Conservation (phyloP, 35 echinoderm and acorn worm species). For the Heliocidaris tuberculata region DNA sequence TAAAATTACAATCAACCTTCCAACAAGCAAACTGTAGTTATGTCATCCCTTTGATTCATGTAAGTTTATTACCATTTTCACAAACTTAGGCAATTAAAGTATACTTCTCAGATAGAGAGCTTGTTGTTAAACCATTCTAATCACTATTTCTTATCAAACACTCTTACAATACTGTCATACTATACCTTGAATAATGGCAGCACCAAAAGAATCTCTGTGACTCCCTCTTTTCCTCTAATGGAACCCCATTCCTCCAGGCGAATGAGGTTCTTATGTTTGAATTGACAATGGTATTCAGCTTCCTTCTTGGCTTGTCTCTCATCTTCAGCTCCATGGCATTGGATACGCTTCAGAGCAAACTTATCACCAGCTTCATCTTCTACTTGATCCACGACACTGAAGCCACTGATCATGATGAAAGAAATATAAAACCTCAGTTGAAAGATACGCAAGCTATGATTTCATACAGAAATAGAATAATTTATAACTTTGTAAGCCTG, state of each 20-base stretch:
- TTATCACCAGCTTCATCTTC: conserved; percentile 82
- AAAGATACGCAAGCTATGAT: not conserved
- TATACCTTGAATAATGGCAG: conserved; percentile 87
- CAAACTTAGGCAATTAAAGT: too few species aligned
- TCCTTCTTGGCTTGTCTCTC: conserved; percentile 71
- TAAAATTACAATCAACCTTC: too few species aligned
- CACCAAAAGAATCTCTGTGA: conserved; percentile 72
- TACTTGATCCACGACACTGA: conserved; percentile 85
- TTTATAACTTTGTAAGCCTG: not conserved
- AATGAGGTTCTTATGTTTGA: conserved; percentile 80
- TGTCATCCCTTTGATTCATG: too few species aligned
- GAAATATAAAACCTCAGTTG: not conserved
- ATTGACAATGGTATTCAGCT: conserved; percentile 76
- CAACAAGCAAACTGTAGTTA: too few species aligned
- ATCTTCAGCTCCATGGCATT: conserved; percentile 75
- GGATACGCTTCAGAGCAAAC: conserved; percentile 89
- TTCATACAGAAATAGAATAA: not conserved
- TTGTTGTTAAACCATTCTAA: too few species aligned
- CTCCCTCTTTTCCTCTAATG: conserved; percentile 45
- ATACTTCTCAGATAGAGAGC: too few species aligned
- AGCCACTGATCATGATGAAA: conserved; percentile 65
- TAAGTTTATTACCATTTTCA: too few species aligned
- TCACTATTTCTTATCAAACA: not conserved
- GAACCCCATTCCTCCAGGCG: conserved; percentile 72
- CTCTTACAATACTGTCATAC: not conserved